Base-by-base conservation (phyloP, 2,888 invertebrate species). In the Phyllotreta cruciferae region DNA sequence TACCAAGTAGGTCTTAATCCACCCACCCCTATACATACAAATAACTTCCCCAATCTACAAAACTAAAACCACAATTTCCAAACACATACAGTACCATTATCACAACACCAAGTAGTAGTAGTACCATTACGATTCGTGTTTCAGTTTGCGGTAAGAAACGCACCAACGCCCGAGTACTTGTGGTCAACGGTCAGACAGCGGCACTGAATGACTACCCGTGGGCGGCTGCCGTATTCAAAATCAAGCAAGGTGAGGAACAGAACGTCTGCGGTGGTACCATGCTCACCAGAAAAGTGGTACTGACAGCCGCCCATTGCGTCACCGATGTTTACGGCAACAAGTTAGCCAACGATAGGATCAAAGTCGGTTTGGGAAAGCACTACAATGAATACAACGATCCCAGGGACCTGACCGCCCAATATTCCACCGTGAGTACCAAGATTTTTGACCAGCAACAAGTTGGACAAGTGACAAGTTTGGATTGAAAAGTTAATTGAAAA, bases 291-390 rank as follows among this genome's bases (percentile, higher is more conserved):
- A 50, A 60, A 37, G 47, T 65, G 9, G 45, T 67, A 39, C n/a
- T 67, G 7, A 67, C 67, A 65, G 67, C 67, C 60, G 67, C 67
- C 9, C 67, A 67, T 45, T 67, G 67, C 42, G 61, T 65, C 3
- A 61, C 67, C 39, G 55, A 67, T 52, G 56, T 37, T 9, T 50
- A 60, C 34, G 67, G 65, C 8, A 44, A 67, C 6, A 14, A 47
- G 9, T 13, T 61, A 1, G 14, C 42, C n/a, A 45, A 49, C 8
- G 56, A 63, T 41, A 24, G 36, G 1, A 57, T 54, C 36, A 41
- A 57, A 13, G 57, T 67, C 38, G 67, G 50, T 9, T 64, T 57
- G 7, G 67, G 65, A 45, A 67, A 67, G 53, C 42, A 60, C 10
- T 61, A 63, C 38, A 67, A 58, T 13, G 56, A 49, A 10, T 57